Conservation (phyloP, 2,797 vertebrate genomes). For the Peromyscus eremicus region DNA sequence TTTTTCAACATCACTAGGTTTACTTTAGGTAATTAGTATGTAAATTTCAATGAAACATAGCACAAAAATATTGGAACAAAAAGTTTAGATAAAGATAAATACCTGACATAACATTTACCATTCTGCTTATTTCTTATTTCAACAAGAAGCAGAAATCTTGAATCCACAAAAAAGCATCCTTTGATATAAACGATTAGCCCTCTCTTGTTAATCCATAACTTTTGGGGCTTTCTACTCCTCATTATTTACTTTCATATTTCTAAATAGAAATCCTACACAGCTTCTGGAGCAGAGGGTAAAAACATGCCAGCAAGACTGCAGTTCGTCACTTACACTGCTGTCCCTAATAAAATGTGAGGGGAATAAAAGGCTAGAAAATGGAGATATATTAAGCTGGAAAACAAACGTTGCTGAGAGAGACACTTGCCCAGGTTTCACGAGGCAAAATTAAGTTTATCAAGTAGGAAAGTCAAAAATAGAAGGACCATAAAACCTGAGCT, state of each 20-base stretch:
- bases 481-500: not conserved
- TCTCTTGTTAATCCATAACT: conserved; percentile 41
- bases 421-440: not conserved
- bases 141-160: conserved; percentile 36
- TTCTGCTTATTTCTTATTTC: conserved; percentile 14
- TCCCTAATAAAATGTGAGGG: not conserved
- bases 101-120: conserved; percentile 30
- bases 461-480: not conserved
- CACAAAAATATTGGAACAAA: conserved; percentile 64
- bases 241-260: conserved; percentile 9
- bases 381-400: conserved; percentile 37
- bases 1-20: conserved; percentile 55
- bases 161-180: conserved; percentile 27
- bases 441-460: not conserved
- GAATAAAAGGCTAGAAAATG: conserved; percentile 54
- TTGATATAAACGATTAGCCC: not conserved
- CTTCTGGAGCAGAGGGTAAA: conserved; percentile 37
- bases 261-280: conserved; percentile 51
- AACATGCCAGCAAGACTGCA: conserved; percentile 19
- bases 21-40: not conserved
- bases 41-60: conserved; percentile 55
- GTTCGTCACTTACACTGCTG: not conserved
- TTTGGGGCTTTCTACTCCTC: conserved; percentile 52
- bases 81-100: conserved; percentile 11
- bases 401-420: not conserved